Base-by-base conservation (phyloP, 2,888 invertebrate genomes). In the Incurvaria masculella region DNA sequence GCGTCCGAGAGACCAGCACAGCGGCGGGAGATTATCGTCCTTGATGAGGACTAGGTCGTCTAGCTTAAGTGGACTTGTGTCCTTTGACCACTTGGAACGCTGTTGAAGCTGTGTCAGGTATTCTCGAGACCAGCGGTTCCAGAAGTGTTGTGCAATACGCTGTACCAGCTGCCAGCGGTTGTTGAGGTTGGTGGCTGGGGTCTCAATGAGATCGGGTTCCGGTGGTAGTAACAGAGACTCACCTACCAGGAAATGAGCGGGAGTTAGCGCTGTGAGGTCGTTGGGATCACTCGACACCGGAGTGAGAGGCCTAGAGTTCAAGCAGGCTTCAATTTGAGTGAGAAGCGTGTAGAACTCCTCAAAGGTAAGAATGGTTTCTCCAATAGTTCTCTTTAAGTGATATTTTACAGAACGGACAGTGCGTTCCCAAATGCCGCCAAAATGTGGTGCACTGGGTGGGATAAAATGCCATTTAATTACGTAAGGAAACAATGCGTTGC, bases 91-190 rank as follows among this genome's bases (percentile, higher is more conserved):
- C n/a, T n/a, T n/a, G n/a, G n/a, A n/a, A n/a, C n/a, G n/a, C n/a
- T n/a, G n/a, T n/a, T n/a, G n/a, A 23, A 54, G 21, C 45, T 52
- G 41, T 53, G 27, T 0, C 53, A 55, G 20, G 55, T 59, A 59
- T 38, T 59, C 58, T 18, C 51, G 42, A 6, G 48, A 48, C 59
- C 59, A 59, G 49, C 50, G 49, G 5, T 38, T 27, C 51, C 53
- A 43, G 21, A 60, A 59, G 39, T 56, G 51, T 49, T 58, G 56
- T 4, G 52, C 53, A 53, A 55, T 55, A 38, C 48, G 52, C 45
- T 58, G 58, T 4, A 55, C 43, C 2, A 57, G 21, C 41, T 57
- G 57, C 58, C 58, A 59, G 42, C 57, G 4, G 8, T 33, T 33
- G n/a, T n/a, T n/a, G 11, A 33, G 40, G 17, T 45, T 26, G 11